phyloP scores from a whole-genome alignment of 2,888 invertebrate genomes.

The Polyploca ridens region DNA sequence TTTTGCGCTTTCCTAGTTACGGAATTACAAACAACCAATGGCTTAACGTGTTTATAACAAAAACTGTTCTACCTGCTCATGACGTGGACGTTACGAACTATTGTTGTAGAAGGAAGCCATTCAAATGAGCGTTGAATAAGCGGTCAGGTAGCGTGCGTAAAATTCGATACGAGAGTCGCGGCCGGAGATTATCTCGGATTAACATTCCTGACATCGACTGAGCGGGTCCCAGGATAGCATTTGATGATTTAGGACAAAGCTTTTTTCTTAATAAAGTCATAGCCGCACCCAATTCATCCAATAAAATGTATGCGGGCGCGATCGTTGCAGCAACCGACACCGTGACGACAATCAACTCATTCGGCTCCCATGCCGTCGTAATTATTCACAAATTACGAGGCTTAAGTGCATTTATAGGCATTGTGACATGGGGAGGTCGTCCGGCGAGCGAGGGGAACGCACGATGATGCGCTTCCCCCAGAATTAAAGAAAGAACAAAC shows the following conservation, averaged over 20 bases:
- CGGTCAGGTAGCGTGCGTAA: slow-evolving; percentile 80
- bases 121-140: slow-evolving; percentile 68
- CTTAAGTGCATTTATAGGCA: slow-evolving; percentile 56
- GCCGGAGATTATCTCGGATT: slow-evolving; percentile 78
- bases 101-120: slow-evolving; percentile 74
- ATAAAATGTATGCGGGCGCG: slow-evolving; percentile 79
- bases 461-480: slow-evolving; percentile 13
- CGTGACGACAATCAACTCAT: slow-evolving; percentile 47
- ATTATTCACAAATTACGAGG: slow-evolving; percentile 70
- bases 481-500: not conserved
- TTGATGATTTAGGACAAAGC: slow-evolving; percentile 59
- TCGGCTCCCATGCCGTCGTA: slow-evolving; percentile 60
- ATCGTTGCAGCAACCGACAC: slow-evolving; percentile 47
- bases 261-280: slow-evolving; percentile 65
- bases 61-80: slow-evolving; percentile 69
- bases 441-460: slow-evolving; percentile 22
- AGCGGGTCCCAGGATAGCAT: slow-evolving; percentile 52
- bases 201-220: slow-evolving; percentile 71
- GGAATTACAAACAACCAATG: not conserved
- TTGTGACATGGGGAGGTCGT: slow-evolving; percentile 33
- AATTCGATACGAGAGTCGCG: slow-evolving; percentile 70
- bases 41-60: slow-evolving; percentile 26
- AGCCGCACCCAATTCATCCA: slow-evolving; percentile 72
- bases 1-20: not conserved
- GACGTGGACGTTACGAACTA: slow-evolving; percentile 55